Conservation (phyloP, 1,140 invertebrate species). For the Capitella teleta region DNA sequence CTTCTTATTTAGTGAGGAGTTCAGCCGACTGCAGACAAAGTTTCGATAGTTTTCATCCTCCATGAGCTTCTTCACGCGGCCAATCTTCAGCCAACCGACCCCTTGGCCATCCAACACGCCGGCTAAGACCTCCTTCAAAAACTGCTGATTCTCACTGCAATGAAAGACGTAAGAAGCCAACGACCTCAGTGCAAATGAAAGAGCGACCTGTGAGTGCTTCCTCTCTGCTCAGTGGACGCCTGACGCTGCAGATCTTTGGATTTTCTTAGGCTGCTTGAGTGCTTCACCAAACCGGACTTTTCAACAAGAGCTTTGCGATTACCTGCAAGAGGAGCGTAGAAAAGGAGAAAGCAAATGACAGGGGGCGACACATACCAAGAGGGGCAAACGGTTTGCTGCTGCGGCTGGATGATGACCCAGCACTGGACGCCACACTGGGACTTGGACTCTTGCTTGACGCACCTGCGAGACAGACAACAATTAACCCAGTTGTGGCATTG, state of each 20-base stretch:
- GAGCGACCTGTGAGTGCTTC: slow-evolving; percentile 12
- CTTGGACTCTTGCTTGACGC: no score
- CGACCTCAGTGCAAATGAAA: background rate
- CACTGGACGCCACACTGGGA: no score
- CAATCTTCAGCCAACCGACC: slow-evolving; percentile 90
- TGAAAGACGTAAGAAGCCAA: background rate
- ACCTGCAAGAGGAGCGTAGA: slow-evolving; percentile 40
- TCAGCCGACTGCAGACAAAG: slow-evolving; percentile 87
- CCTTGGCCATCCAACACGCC: slow-evolving; percentile 91
- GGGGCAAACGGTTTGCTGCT: no score
- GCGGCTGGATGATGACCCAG: no score
- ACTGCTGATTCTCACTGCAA: slow-evolving; percentile 50
- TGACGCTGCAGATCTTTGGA: slow-evolving; percentile 5
- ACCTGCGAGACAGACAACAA: no score
- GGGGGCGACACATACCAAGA: no score
- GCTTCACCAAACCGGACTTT: slow-evolving; percentile 78
- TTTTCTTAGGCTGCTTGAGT: slow-evolving; percentile 41
- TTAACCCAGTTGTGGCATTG: no score
- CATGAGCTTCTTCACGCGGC: slow-evolving; percentile 89
- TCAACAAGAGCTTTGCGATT: slow-evolving; percentile 70
- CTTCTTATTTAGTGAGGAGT: slow-evolving; percentile 84
- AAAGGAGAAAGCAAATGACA: no score
- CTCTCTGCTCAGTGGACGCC: slow-evolving; percentile 17
- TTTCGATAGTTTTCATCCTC: slow-evolving; percentile 98
- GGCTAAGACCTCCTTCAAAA: slow-evolving; percentile 64